Evolutionary conservation across 2,113 vertebrate genomes (phyloP).

Genomic region (Stegostoma tigrinum): DNA sequence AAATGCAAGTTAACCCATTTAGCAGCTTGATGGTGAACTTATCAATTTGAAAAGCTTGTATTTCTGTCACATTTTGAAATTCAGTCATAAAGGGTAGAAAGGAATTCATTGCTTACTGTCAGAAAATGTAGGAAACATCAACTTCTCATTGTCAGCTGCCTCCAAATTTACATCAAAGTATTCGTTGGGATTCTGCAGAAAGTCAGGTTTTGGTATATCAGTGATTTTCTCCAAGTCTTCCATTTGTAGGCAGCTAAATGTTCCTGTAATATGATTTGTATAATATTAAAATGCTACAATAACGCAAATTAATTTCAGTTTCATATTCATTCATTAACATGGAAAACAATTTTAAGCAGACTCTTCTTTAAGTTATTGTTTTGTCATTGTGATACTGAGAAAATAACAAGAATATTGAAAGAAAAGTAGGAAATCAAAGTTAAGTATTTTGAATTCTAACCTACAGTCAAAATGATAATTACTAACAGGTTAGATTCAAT

Average conservation of each 20-base stretch:
- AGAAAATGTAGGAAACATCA: slow-evolving; percentile 44
- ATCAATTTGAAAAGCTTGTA: background rate
- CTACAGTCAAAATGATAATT: background rate
- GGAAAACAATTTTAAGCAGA: background rate
- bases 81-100: background rate
- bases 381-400: background rate
- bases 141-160: slow-evolving; percentile 42
- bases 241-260: slow-evolving; percentile 49
- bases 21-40: background rate
- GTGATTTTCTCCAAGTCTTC: slow-evolving; percentile 47
- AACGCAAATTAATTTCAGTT: background rate
- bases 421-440: background rate
- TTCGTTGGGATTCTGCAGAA: slow-evolving; percentile 52
- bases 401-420: background rate
- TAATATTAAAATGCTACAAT: background rate
- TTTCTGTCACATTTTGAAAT: background rate
- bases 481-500: background rate
- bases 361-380: background rate
- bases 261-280: slow-evolving; percentile 46
- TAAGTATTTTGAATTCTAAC: background rate
- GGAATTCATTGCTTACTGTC: slow-evolving; percentile 52
- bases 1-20: background rate
- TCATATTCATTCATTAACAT: background rate
- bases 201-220: slow-evolving; percentile 49
- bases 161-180: slow-evolving; percentile 47